Conservation (phyloP, 2,888 invertebrate genomes). For the Euclidia mi region DNA sequence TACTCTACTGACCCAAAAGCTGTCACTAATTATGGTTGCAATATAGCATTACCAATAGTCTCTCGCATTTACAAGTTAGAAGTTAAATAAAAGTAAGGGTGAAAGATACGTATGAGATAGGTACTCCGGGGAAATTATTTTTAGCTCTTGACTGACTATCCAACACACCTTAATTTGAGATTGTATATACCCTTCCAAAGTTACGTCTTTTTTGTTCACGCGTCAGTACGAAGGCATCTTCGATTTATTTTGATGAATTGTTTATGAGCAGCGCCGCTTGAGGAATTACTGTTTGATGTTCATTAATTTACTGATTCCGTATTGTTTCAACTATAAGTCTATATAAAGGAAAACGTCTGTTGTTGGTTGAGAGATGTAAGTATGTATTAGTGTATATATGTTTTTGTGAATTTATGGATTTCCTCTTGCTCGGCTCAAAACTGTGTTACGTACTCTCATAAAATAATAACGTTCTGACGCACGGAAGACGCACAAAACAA, state of each 20-base stretch:
- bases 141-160: constrained; percentile 38
- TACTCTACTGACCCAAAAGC: no score
- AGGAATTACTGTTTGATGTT: constrained; percentile 1
- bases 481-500: no score
- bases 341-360: background rate
- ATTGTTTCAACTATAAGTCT: background rate
- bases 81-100: background rate
- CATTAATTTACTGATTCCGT: background rate
- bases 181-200: constrained; percentile 40
- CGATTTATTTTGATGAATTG: constrained; percentile 30
- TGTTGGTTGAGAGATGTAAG: background rate
- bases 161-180: constrained; percentile 36
- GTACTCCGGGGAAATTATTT: constrained; percentile 47
- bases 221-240: constrained; percentile 18
- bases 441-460: no score
- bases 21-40: no score
- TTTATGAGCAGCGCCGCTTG: constrained; percentile 10
- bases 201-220: constrained; percentile 28
- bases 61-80: no score
- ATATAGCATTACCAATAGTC: no score
- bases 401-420: no score
- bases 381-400: no score
- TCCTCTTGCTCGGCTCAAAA: no score
- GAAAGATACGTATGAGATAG: background rate
- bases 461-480: no score